Evolutionary conservation across 1,140 invertebrate genomes (phyloP), one percentile per base, ranked within the genome.

Genomic region (Aporrectodea caliginosa): DNA sequence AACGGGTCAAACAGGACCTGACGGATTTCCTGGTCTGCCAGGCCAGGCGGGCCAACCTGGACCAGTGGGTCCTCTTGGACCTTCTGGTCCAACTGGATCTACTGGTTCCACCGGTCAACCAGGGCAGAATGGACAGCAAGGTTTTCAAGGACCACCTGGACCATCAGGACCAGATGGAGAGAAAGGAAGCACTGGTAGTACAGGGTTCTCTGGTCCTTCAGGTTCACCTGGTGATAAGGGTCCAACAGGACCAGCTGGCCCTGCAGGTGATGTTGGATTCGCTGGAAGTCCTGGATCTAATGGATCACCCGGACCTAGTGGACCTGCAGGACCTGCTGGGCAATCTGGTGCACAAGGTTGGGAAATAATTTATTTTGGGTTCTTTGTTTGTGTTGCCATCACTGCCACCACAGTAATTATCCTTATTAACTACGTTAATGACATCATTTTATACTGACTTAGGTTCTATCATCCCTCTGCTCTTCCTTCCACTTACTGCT

Each of bases 21-120:
- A 29, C 2, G 78, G 78, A 34, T 34, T 29, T 73, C 78, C 73
- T 76, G 78, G 78, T 30, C 73, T 16, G 32, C 35, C 35, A 79
- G 78, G 78, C 35, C 69, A 30, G 2, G 32, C 43, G 27, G 80
- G 80, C 12, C 71, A 70, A 32, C 33, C 68, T 31, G 80, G 80
- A 30, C 70, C 71, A 1, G 16, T 68, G 72, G 80, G 80, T 6
- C 16, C 69, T 43, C 22, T 30, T 73, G 80, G 80, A 71, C 29
- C 33, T 69, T 14, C 16, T 22, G 80, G 80, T 22, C 27, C 35
- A 34, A 29, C 58, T 71, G 79, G 79, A 35, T 29, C 74, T 6
- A 35, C 58, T 32, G 79, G 79, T 69, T 43, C 74, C 33, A 12
- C 31, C 31, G 79, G 79, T 30, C 43, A 34, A 34, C 31, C 35